Conservation (phyloP, 2,797 vertebrate species). For the Erethizon dorsatum region DNA sequence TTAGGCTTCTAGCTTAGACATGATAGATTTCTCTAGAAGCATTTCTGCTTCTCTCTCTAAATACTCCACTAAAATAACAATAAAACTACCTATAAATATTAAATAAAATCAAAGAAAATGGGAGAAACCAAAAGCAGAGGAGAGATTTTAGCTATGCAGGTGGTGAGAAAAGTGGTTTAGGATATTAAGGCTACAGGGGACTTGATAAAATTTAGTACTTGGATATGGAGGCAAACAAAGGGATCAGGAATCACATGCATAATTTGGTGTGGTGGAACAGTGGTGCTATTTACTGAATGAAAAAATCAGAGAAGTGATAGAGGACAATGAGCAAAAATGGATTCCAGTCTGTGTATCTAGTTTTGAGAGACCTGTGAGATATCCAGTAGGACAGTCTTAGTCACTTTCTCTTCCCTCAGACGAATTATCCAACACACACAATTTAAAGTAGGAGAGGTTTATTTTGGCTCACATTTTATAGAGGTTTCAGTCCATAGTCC, state of each 20-base stretch:
- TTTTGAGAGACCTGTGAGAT: not conserved
- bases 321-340: not conserved
- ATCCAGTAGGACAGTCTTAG: not conserved
- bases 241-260: not conserved
- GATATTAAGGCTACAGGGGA: not conserved
- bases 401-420: not conserved
- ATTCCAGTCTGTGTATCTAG: not conserved
- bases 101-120: not conserved
- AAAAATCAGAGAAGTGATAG: not conserved
- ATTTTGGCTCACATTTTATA: not conserved
- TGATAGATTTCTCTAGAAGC: not conserved
- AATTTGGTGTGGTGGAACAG: not conserved
- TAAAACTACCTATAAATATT: not conserved
- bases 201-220: not conserved
- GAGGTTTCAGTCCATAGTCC: not conserved
- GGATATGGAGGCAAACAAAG: not conserved
- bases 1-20: not conserved
- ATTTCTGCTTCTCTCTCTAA: not conserved
- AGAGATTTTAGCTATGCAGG: not conserved
- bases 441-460: not conserved
- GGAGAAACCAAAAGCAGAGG: conserved; percentile 12
- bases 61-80: not conserved
- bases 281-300: not conserved
- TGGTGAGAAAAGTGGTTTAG: not conserved
- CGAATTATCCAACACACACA: not conserved